Conservation (phyloP, 2,888 invertebrate genomes). For the Nycteola revayana region DNA sequence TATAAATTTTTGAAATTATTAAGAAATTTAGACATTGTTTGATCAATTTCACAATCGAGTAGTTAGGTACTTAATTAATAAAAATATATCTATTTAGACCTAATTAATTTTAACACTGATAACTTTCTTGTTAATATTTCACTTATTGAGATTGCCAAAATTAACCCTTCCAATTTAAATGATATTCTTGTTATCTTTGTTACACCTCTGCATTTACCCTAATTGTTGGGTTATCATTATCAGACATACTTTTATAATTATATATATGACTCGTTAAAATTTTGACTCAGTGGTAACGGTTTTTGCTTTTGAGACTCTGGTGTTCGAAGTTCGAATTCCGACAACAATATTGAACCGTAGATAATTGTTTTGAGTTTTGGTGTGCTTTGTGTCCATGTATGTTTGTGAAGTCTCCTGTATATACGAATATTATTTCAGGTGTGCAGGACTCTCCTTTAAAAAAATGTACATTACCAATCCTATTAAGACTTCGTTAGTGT, state of each 20-base stretch:
- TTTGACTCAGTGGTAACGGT: too few relatives aligned
- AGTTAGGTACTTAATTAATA: constrained; percentile 61
- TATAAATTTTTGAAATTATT: constrained; percentile 39
- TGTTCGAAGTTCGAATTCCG: too few relatives aligned
- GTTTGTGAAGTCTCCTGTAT: too few relatives aligned
- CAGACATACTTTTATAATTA: constrained; percentile 1
- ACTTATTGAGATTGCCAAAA: constrained; percentile 67
- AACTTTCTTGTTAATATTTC: constrained; percentile 54
- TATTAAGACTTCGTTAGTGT: too few relatives aligned
- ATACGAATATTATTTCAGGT: too few relatives aligned
- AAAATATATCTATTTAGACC: constrained; percentile 46
- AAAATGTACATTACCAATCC: too few relatives aligned
- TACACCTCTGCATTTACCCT: constrained; percentile 47
- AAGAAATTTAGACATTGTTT: constrained; percentile 47
- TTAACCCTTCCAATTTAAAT: constrained; percentile 56
- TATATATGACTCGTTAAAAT: too few relatives aligned
- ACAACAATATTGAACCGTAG: too few relatives aligned
- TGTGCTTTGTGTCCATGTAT: too few relatives aligned
- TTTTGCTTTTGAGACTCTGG: too few relatives aligned
- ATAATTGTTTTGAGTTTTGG: too few relatives aligned
- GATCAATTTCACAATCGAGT: constrained; percentile 57
- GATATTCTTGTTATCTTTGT: constrained; percentile 62
- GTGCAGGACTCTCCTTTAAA: too few relatives aligned
- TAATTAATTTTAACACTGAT: constrained; percentile 50
- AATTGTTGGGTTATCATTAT: constrained; percentile 9